Evolutionary conservation across 1,140 invertebrate genomes (phyloP).

Genomic region (Penaeus indicus): DNA sequence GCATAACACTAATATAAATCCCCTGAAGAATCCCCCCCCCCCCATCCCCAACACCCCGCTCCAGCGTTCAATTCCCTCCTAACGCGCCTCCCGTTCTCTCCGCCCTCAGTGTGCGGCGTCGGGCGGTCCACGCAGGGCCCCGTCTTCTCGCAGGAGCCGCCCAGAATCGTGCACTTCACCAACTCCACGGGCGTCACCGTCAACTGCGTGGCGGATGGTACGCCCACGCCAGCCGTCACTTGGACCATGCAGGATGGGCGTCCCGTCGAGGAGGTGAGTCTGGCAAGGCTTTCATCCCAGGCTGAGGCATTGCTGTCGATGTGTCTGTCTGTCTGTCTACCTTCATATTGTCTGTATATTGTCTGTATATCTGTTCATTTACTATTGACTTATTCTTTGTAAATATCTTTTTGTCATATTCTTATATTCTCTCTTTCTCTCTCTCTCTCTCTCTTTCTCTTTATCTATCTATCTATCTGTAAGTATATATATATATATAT

Average conservation of each 20-base stretch:
- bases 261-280: constrained; percentile 37
- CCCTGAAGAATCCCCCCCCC: too few relatives aligned
- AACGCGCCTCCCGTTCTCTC: too few relatives aligned
- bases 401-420: neutral
- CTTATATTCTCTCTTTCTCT: neutral
- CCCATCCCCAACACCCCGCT: too few relatives aligned
- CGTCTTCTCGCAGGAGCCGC: constrained; percentile 40
- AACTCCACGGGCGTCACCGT: constrained; percentile 75
- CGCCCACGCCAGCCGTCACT: constrained; percentile 71
- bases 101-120: too few relatives aligned
- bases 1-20: too few relatives aligned
- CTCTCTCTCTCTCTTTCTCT: neutral
- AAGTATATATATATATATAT: too few relatives aligned
- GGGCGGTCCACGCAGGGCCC: constrained; percentile 17
- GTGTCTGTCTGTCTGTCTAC: neutral
- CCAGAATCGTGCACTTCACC: constrained; percentile 50
- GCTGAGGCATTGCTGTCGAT: neutral
- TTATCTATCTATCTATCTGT: neutral
- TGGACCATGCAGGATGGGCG: constrained; percentile 70
- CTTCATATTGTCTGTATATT: neutral
- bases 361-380: neutral
- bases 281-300: neutral
- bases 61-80: too few relatives aligned
- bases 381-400: too few relatives aligned
- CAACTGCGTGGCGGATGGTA: constrained; percentile 81